Base-by-base conservation (phyloP, 2,888 invertebrate genomes). In the Ophion obscuratus region DNA sequence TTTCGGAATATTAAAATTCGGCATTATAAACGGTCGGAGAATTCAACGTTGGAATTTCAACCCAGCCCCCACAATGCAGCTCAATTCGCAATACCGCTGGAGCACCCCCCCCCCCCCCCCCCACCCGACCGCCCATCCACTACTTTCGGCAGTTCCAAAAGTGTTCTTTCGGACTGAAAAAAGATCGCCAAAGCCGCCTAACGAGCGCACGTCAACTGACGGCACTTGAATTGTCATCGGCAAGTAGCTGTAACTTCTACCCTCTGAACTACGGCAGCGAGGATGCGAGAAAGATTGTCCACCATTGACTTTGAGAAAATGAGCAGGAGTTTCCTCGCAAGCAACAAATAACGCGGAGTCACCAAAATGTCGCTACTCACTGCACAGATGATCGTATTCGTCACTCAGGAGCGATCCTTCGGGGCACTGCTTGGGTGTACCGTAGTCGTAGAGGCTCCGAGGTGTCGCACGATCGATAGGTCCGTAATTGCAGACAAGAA, bases 401-500 rank as follows among this genome's bases (percentile, higher is more conserved):
- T 73, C 78, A 84, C 90, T 90, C 77, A 86, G 87, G 59, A 88
- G 81, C 81, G 90, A 89, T 87, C 90, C 90, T 88, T 87, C 87
- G 86, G 90, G 90, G 90, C 90, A 89, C 61, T 86, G 84, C 86
- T 89, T 90, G 75, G 89, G 90, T 62, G 85, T 88, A 81, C 91
- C 90, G 86, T 89, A 87, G 83, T 91, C 90, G 90, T 91, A 92
- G 87, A 93, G 90, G 83, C 90, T 89, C 84, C 87, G 86, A 62
- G 88, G 88, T 88, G 87, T 88, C 76, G 90, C 82, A 74, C 90
- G 90, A 92, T 92, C 91, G 90, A 92, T 91, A 88, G 92, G 91
- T 85, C 92, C 92, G 90, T 93, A 93, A 93, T 93, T 93, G 89
- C 93, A 92, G 89, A 92, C 91, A 87, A 91, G 91, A 81, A 91